Evolutionary conservation across 2,888 invertebrate genomes (phyloP), one percentile per base, ranked within the genome.

Genomic region (Ornithoptera alexandrae): DNA sequence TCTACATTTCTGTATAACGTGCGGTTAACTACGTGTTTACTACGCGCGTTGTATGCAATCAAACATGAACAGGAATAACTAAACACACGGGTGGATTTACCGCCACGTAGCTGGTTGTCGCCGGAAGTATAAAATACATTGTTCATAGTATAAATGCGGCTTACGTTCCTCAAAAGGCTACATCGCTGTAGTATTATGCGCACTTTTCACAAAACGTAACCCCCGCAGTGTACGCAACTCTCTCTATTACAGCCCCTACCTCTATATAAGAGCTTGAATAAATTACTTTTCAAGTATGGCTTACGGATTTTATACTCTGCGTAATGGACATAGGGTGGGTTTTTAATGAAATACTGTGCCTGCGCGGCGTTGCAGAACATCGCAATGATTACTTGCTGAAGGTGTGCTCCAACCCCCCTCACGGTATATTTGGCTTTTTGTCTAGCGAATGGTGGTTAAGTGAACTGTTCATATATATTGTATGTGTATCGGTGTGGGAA

Each of bases 341-440:
- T 65, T 65, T 58, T 20, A 39, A 65, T 36, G 18, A 58, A 22
- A 53, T 22, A 36, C 39, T 39, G 39, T 39, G 39, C n/a, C 20
- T 62, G 22, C 65, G 57, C 46, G 57, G 58, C 58, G 39, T 46
- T 65, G 58, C 58, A 65, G 42, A 42, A 42, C 46, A 58, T 58
- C 57, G 42, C 65, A 30, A 58, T 58, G 56, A 58, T 65, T 65
- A 65, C 18, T 42, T 10, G 39, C 39, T 1, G 65, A 39, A 58
- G 65, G 56, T 58, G 24, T 58, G 22, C 58, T 65, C 42, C 12
- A 1, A 7, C 39, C 7, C 39, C 39, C 39, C 8, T 39, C 8
- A 7, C 10, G 39, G 39, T 10, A 0, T 10, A 39, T 39, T 39
- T 10, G 39, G 39, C 8, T 6, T 39, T 39, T 10, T 39, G 39